Base-by-base conservation (phyloP, 2,113 vertebrate genomes). In the Ellobius talpinus region DNA sequence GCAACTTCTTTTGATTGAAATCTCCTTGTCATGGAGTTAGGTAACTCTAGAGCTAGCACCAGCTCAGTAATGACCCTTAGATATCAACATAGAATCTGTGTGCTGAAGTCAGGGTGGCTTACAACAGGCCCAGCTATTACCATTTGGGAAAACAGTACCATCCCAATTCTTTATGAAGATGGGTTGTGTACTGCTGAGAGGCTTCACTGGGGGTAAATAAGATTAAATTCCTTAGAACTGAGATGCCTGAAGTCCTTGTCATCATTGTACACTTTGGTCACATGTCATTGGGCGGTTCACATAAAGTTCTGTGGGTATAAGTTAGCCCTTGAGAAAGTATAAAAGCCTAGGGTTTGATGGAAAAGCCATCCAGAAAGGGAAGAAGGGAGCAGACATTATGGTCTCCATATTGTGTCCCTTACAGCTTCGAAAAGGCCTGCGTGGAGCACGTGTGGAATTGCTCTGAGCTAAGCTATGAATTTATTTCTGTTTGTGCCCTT, bases 341-440 rank as follows among this genome's bases (percentile, higher is more conserved):
- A 12, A 0, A 70, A 0, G 7, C 45, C 36, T 68, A 8, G 52
- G 1, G 36, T n/a, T 13, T 26, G 19, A 17, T 24, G 39, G 74
- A 61, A 66, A 12, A 74, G 8, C 13, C 31, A 26, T 17, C 17
- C 3, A 84, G n/a, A 68, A 74, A 82, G 11, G 9, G n/a, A 63
- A 9, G 14, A 23, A 17, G n/a, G 39, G 39, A 11, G 5, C 0
- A 31, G 5, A 5, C 24, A 55, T 16, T 21, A 0, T 17, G 3
- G 6, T 63, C 39, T 58, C 31, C 11, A 29, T 14, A 90, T 33
- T 24, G n/a, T 42, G 5, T 11, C 78, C 4, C 7, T 73, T 45
- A 58, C 24, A 58, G 21, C 39, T 31, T 5, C 8, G 10, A n/a
- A 36, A 76, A 9, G 6, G 7, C 17, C 29, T 24, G 10, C 2